Evolutionary conservation across 2,797 vertebrate species (phyloP).

Genomic region (Syndactyla subalaris): DNA sequence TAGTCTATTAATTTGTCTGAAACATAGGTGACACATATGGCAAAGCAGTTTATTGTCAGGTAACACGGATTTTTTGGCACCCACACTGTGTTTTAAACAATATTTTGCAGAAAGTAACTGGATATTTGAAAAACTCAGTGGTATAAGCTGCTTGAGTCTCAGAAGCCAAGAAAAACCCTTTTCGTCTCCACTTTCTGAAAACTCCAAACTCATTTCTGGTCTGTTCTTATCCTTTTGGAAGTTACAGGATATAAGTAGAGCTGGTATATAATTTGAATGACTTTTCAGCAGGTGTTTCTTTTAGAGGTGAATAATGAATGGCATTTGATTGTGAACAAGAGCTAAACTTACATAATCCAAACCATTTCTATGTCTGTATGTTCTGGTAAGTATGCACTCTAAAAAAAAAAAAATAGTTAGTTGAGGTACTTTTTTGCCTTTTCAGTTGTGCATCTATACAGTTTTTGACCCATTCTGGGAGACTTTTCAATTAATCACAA

Average conservation of each 20-base stretch:
- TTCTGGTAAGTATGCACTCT: background rate
- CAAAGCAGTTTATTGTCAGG: background rate
- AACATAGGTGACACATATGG: background rate
- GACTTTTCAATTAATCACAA: background rate
- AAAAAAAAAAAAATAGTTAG: background rate
- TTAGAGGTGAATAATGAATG: background rate
- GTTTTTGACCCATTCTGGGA: background rate
- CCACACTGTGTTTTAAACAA: background rate
- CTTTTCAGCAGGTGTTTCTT: background rate
- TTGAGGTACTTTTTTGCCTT: background rate
- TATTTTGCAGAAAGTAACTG: background rate
- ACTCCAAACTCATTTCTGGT: background rate
- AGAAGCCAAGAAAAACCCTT: background rate
- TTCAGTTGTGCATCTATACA: background rate
- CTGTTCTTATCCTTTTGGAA: background rate
- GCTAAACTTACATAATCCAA: background rate
- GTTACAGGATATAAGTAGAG: background rate
- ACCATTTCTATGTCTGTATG: background rate
- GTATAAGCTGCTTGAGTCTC: background rate
- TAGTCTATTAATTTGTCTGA: background rate
- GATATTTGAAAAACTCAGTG: background rate
- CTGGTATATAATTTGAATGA: background rate
- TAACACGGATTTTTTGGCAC: background rate
- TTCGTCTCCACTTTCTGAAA: background rate
- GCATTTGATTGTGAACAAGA: background rate